Percentiles rank a stretch among this genome's conserved stretches.
Conservation (phyloP, 2,113 vertebrate genomes). For the Silurus glanis region DNA sequence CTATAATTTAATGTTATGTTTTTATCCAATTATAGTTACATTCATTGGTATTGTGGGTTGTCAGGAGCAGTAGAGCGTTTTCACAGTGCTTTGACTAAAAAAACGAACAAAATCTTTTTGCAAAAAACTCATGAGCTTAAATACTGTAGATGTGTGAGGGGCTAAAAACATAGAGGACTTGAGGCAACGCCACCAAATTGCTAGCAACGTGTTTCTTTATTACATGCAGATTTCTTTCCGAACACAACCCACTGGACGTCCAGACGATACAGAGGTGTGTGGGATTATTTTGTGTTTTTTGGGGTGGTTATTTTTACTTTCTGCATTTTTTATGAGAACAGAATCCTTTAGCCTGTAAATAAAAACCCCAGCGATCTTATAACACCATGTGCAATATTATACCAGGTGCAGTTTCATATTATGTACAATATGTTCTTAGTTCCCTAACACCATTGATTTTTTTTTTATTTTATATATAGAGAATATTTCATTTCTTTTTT, state of each 20-base stretch:
- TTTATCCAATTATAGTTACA: background rate
- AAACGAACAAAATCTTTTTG: too few relatives aligned
- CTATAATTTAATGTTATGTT: background rate
- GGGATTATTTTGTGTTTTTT: background rate
- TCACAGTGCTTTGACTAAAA: too few relatives aligned
- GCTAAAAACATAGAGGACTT: background rate
- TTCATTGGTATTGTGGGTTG: background rate
- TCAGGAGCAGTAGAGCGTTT: background rate
- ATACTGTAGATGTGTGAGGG: background rate
- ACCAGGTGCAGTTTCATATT: too few relatives aligned
- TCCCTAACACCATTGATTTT: too few relatives aligned
- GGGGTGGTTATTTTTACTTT: background rate
- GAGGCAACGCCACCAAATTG: background rate
- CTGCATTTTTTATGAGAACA: constrained; percentile 1
- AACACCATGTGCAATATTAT: too few relatives aligned
- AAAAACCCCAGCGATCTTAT: background rate
- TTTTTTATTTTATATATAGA: too few relatives aligned
- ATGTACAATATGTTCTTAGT: too few relatives aligned
- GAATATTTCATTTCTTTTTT: too few relatives aligned
- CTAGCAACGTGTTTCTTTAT: background rate
- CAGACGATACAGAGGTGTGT: background rate
- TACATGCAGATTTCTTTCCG: background rate
- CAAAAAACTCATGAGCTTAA: too few relatives aligned
- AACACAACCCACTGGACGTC: background rate
- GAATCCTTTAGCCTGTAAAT: background rate